Evolutionary conservation across 2,888 invertebrate species (phyloP), one percentile per base, ranked within the genome.

Genomic region (Geophilus truncorum): DNA sequence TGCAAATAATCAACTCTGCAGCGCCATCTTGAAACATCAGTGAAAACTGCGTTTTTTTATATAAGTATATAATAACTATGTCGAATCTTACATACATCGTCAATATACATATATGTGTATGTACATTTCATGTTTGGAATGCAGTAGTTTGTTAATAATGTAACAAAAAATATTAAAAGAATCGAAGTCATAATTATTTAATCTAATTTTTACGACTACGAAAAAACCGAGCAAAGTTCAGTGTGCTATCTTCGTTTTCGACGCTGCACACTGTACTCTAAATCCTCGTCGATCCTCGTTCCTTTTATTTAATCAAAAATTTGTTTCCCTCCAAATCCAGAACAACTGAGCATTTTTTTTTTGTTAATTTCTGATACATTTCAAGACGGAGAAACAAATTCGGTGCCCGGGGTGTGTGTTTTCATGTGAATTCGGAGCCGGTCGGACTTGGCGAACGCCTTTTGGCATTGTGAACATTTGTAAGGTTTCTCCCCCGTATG

Each of bases 381-480:
- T 80, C 80, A 80, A 34, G 80, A 80, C 18, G 80, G 80, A 32
- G 80, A 75, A 34, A 80, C 80, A 32, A 80, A 45, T 23, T 80
- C 80, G 18, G 75, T 80, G 28, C 80, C 51, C 21, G 80, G 80
- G 40, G 79, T 75, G 23, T 79, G 79, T 40, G 70, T 79, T 25
- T 79, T 79, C 79, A 79, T 81, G 23, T 81, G 81, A 28, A 45
- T 79, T 15, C 45, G 76, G 30, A 79, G 79, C 23, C 79, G 79
- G 51, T 79, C 78, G 40, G 79, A 79, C 32, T 81, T 81, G 23
- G 75, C 79, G 40, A 79, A 79, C 18, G 79, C 76, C 76, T 76
- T 79, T 85, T 85, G 83, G 85, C 85, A 85, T 3, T 84, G 62
- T 7, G 83, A 79, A 82, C 86, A 86, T 81, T 84, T 83, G 82